Conservation (phyloP, 2,797 vertebrate species). For the Numenius phaeopus region DNA sequence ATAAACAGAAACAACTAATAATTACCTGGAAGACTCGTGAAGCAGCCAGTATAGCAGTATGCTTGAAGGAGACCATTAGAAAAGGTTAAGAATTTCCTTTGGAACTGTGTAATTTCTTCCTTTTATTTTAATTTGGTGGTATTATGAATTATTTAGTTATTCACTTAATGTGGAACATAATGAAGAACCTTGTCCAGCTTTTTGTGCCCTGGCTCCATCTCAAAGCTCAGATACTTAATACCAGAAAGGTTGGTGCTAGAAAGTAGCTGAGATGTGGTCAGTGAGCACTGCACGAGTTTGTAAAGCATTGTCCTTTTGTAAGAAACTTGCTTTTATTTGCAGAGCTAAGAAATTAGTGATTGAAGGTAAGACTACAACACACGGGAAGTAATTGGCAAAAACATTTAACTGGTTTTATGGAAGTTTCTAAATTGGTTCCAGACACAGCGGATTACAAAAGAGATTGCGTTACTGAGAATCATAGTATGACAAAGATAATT, state of each 20-base stretch:
- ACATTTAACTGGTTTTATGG: neutral
- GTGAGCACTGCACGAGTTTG: neutral
- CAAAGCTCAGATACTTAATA: neutral
- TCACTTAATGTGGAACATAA: neutral
- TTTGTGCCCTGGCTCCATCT: neutral
- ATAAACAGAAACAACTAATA: neutral
- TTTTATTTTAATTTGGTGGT: neutral
- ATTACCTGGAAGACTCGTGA: neutral
- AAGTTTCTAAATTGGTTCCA: neutral
- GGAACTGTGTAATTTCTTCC: neutral
- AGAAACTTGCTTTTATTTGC: neutral
- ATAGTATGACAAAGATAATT: neutral
- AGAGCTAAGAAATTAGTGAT: neutral
- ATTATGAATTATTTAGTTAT: neutral
- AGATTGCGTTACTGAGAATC: neutral
- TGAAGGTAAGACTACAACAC: neutral
- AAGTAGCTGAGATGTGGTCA: neutral
- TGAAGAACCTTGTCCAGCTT: neutral
- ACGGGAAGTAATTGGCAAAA: neutral
- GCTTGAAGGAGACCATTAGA: neutral
- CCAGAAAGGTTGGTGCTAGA: neutral
- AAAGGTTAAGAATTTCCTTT: neutral
- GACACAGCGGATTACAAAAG: neutral
- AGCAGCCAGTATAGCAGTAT: neutral
- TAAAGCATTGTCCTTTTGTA: neutral